Evolutionary conservation across 2,797 vertebrate genomes (phyloP).

Genomic region (Tiaroga cobitis): DNA sequence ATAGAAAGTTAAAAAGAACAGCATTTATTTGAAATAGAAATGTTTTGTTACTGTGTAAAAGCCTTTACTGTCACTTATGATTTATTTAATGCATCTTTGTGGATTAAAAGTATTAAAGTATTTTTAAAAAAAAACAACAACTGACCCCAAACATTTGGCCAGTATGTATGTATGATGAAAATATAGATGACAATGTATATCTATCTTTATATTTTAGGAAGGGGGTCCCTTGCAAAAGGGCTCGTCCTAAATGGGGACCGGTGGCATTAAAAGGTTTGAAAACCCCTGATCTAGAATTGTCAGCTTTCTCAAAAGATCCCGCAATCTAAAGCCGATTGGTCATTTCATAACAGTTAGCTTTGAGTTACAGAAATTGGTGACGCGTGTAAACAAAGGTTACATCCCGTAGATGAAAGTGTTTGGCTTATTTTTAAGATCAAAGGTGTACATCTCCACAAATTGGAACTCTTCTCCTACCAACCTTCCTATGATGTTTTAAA

Average conservation of each 20-base stretch:
- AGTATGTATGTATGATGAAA: not conserved
- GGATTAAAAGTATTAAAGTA: not conserved
- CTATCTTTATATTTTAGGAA: not conserved
- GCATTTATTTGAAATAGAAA: not conserved
- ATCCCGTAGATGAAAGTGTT: constrained; percentile 54
- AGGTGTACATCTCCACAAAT: constrained; percentile 49
- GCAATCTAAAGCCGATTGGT: constrained; percentile 10
- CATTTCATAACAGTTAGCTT: constrained; percentile 19
- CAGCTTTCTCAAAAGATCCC: not conserved
- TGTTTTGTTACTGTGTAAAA: not conserved
- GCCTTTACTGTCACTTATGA: not conserved
- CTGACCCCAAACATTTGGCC: not conserved
- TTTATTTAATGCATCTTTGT: not conserved
- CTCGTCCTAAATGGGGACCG: not conserved
- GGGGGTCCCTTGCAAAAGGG: not conserved
- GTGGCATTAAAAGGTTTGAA: not conserved
- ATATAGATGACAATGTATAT: not conserved
- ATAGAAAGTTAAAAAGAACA: not conserved
- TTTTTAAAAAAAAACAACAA: not conserved
- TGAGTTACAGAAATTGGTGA: constrained; percentile 12
- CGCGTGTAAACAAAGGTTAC: constrained; percentile 43
- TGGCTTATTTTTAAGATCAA: constrained; percentile 57
- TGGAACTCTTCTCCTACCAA: constrained; percentile 33
- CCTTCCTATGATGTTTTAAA: constrained; percentile 42
- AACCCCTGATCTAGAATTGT: not conserved